Conservation (phyloP, 2,888 invertebrate species). For the Timandra comae region DNA sequence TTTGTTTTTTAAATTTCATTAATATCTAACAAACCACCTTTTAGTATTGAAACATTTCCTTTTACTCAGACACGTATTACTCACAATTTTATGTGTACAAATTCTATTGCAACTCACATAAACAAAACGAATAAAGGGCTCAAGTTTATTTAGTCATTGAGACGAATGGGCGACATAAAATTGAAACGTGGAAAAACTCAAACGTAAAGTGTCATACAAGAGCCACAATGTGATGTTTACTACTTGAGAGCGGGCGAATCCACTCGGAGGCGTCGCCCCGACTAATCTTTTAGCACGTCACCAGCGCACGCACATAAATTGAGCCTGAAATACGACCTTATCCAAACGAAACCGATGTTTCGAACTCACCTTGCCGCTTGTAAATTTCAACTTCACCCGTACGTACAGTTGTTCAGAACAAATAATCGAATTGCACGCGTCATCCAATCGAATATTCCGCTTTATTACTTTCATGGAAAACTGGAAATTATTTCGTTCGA, state of each 20-base stretch:
- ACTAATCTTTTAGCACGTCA: slow-evolving; percentile 72
- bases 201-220: slow-evolving; percentile 19
- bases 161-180: slow-evolving; percentile 5
- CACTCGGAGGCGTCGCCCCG: slow-evolving; percentile 20
- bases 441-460: slow-evolving; percentile 40
- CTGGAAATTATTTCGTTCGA: slow-evolving; percentile 35
- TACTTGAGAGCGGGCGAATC: slow-evolving; percentile 9
- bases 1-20: background rate
- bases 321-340: slow-evolving; percentile 54
- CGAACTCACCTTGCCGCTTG: slow-evolving; percentile 47
- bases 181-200: slow-evolving; percentile 14
- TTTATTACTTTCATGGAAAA: slow-evolving; percentile 36
- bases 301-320: slow-evolving; percentile 73
- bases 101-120: too few species aligned
- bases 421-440: slow-evolving; percentile 45
- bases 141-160: background rate
- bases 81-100: too few species aligned
- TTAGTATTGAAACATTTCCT: background rate
- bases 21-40: background rate
- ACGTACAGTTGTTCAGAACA: slow-evolving; percentile 35
- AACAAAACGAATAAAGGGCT: too few species aligned
- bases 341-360: slow-evolving; percentile 45
- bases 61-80: too few species aligned
- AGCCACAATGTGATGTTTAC: slow-evolving; percentile 21
- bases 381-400: slow-evolving; percentile 49